These are phyloP conservation scores for Hoplodrina ambigua DNA, from an alignment of 2,888 invertebrate species.

Conservation along the genomic window DNA sequence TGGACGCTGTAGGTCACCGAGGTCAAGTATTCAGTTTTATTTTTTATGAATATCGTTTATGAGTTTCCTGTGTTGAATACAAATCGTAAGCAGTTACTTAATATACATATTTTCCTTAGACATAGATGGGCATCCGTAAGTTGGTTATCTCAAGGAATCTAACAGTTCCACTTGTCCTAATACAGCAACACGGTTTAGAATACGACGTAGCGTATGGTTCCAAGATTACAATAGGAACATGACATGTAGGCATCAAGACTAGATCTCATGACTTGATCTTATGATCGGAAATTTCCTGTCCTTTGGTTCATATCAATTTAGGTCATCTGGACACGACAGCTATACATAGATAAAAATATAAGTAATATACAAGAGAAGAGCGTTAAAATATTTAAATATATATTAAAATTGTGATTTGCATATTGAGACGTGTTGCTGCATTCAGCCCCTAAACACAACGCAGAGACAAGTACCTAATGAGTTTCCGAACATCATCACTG, in stretches of 20 bases:
- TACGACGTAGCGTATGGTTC: slow-evolving; percentile 22
- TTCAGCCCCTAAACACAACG: slow-evolving; percentile 17
- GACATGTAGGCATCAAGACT: slow-evolving; percentile 5
- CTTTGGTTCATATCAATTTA: slow-evolving; percentile 51
- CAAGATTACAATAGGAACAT: slow-evolving; percentile 34
- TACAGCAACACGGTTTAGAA: slow-evolving; percentile 18
- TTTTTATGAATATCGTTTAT: slow-evolving; percentile 55
- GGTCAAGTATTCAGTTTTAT: slow-evolving; percentile 47
- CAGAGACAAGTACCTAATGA: slow-evolving; percentile 23
- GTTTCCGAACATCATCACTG: slow-evolving; percentile 37
- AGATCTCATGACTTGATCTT: slow-evolving; percentile 34
- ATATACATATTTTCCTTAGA: slow-evolving; percentile 53
- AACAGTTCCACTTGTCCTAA: slow-evolving; percentile 4
- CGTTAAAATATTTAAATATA: slow-evolving; percentile 3
- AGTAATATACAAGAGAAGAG: not conserved
- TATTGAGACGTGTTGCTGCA: slow-evolving; percentile 41
- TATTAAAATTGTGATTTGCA: slow-evolving; percentile 6
- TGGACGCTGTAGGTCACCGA: slow-evolving; percentile 37
- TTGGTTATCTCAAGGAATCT: slow-evolving; percentile 28
- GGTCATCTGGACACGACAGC: slow-evolving; percentile 26
- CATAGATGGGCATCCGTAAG: slow-evolving; percentile 29
- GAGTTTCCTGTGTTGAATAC: slow-evolving; percentile 61
- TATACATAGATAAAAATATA: slow-evolving; percentile 25
- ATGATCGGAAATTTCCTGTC: slow-evolving; percentile 48
- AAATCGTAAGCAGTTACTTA: slow-evolving; percentile 43